Percentiles rank a stretch among this genome's conserved stretches.
phyloP scores from a whole-genome alignment of 2,797 vertebrate genomes.

The Lepilemur ruficaudatus region DNA sequence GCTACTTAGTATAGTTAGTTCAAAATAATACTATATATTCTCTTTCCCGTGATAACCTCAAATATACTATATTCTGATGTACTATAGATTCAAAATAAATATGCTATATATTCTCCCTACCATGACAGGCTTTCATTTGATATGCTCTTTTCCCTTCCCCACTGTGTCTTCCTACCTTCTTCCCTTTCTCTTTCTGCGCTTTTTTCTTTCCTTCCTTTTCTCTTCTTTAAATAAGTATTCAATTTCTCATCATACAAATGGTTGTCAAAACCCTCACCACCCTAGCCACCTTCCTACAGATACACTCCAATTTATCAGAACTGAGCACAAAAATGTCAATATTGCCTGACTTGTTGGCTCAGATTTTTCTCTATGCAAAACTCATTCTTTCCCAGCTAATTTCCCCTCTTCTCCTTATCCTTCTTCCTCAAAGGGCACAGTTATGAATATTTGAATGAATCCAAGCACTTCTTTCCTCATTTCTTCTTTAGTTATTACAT shows the following conservation, averaged over 20 bases:
- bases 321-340: not conserved
- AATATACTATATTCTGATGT: not conserved
- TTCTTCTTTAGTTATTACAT: not conserved
- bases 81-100: not conserved
- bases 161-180: not conserved
- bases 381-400: not conserved
- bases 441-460: not conserved
- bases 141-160: not conserved
- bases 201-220: not conserved
- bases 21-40: not conserved
- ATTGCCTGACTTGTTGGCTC: not conserved
- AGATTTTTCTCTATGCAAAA: not conserved
- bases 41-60: not conserved
- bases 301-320: not conserved
- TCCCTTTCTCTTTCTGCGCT: not conserved
- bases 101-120: not conserved
- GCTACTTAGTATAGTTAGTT: not conserved
- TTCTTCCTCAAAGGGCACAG: not conserved
- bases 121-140: not conserved
- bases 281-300: not conserved
- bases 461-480: not conserved
- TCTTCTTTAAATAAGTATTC: not conserved
- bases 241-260: not conserved
- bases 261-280: not conserved
- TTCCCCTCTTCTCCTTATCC: not conserved